Conservation (phyloP, 1,140 invertebrate species). For the Drosophila kohkoa region DNA sequence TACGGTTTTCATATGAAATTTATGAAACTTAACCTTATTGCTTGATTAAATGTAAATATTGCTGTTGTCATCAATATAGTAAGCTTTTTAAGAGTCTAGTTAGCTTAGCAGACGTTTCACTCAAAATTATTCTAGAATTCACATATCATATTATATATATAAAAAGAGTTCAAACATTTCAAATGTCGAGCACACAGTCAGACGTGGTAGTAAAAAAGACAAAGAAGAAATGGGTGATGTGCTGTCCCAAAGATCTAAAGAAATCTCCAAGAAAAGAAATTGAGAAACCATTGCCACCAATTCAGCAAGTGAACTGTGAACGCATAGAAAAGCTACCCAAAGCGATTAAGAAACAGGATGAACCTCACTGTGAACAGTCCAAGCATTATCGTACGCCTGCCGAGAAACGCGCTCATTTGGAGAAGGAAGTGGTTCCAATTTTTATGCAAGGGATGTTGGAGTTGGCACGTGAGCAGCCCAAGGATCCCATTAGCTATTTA, state of each 20-base stretch:
- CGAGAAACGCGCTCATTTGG: constrained; percentile 46
- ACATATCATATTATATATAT: neutral
- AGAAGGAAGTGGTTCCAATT: constrained; percentile 59
- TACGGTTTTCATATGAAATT: no score
- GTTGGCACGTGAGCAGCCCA: constrained; percentile 59
- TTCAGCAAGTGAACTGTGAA: constrained; percentile 2
- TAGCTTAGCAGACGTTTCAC: no score
- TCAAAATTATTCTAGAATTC: no score
- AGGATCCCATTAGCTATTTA: constrained; percentile 61
- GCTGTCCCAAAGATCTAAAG: constrained; percentile 22
- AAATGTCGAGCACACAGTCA: constrained; percentile 4
- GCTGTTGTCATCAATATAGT: no score
- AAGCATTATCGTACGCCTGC: neutral
- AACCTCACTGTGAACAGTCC: constrained; percentile 14
- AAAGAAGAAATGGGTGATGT: constrained; percentile 26
- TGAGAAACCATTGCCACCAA: neutral
- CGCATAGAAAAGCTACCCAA: constrained; percentile 28
- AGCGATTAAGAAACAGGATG: neutral
- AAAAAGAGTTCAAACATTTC: neutral
- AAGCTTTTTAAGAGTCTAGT: no score
- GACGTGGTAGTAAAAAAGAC: no score
- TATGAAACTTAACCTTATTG: no score
- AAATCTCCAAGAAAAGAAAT: neutral
- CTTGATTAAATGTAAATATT: no score
- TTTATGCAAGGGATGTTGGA: constrained; percentile 68